phyloP scores from a whole-genome alignment of 2,113 vertebrate species.

The Spea multiplicata region DNA sequence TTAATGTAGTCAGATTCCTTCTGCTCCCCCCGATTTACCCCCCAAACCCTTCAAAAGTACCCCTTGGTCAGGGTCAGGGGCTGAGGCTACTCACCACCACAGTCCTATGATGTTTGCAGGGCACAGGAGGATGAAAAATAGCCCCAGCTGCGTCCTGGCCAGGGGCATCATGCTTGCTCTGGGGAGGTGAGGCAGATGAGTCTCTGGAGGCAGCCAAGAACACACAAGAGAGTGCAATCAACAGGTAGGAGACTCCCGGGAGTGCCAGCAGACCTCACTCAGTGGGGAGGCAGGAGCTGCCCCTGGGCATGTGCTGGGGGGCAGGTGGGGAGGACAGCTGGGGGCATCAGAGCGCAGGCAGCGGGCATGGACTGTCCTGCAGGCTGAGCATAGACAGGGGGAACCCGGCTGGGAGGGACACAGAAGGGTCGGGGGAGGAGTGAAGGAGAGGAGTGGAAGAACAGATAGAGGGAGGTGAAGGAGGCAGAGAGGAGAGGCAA shows the following conservation, averaged over 20 bases:
- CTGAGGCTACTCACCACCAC: slow-evolving; percentile 82
- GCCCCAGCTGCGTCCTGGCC: slow-evolving; percentile 78
- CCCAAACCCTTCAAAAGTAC: no score
- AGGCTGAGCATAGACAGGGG: slow-evolving; percentile 59
- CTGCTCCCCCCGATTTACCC: no score
- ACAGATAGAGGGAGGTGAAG: slow-evolving; percentile 1
- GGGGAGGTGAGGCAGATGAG: slow-evolving; percentile 46
- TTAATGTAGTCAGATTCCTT: no score
- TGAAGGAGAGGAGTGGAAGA: not conserved
- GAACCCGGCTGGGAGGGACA: slow-evolving; percentile 22
- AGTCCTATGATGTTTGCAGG: slow-evolving; percentile 93
- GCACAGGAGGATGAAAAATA: slow-evolving; percentile 87
- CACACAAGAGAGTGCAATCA: not conserved
- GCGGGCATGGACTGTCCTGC: not conserved
- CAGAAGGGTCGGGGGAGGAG: not conserved
- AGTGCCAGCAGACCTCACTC: slow-evolving; percentile 20
- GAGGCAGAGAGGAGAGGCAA: not conserved
- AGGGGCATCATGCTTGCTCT: slow-evolving; percentile 75
- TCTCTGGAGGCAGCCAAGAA: slow-evolving; percentile 23
- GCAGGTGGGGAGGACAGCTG: not conserved
- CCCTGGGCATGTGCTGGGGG: slow-evolving; percentile 14
- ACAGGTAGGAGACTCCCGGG: slow-evolving; percentile 21
- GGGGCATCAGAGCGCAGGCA: not conserved
- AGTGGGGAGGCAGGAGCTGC: slow-evolving; percentile 37
- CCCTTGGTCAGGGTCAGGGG: not conserved